Evolutionary conservation across 2,888 invertebrate genomes (phyloP), one percentile per base, ranked within the genome.

Genomic region (Heliconius ismenius): DNA sequence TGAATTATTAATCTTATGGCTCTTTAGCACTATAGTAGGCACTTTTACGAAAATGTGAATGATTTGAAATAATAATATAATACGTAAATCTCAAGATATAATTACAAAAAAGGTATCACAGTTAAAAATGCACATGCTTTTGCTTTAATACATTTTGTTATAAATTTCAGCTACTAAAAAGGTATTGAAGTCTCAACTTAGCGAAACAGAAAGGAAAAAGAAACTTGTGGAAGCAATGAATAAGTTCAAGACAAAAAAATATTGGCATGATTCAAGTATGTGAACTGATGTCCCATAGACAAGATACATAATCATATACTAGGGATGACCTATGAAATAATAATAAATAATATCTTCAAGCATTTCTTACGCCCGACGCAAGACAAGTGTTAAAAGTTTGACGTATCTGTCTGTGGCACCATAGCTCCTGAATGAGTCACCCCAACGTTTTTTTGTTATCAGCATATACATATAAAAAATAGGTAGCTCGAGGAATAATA

Each of bases 221-320:
- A 82, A 84, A 72, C 83, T 93, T 63, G 43, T 75, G 32, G 83
- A 86, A 82, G 81, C 84, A 28, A 91, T 87, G 82, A 83, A 83
- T 74, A 92, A 88, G 81, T 93, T 86, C 82, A 85, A 87, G 78
- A 92, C 88, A 81, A 89, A 85, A 84, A 54, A 80, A 36, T 93
- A 88, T 85, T 84, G 83, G 82, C 79, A 83, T 80, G 86, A 91
- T 24, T 86, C 90, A 81, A 92, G 93, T 93, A 15, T 58, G 11
- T 26, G 11, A 49, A 49, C 1, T 18, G 18, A 49, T 43, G 3
- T 11, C 15, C 43, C 13, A 6, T 15, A 43, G 15, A 18, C 15
- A 43, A 2, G 18, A 43, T 43, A 43, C 1, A 43, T 43, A 15
- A 15, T 43, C 1, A 43, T 15, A 15, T 43, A 43, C 15, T 43